These are phyloP conservation scores for Pangasius larnaudii DNA, from an alignment of 2,797 vertebrate species.

Conservation along the genomic window DNA sequence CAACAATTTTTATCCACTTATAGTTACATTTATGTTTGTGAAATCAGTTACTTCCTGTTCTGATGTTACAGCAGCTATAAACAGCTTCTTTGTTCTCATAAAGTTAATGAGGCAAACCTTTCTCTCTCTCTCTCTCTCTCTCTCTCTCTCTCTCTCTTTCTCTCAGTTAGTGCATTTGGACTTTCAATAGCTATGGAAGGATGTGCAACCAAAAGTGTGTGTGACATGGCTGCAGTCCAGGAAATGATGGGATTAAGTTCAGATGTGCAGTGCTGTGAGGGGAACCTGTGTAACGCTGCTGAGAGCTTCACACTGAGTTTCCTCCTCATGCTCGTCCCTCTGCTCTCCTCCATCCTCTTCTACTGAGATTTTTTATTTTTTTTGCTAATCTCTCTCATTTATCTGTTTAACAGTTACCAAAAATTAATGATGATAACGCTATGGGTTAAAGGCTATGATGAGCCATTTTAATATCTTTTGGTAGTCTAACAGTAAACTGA, in stretches of 20 bases:
- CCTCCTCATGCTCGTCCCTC: neutral
- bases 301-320: neutral
- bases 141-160: constrained; percentile 11
- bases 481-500: neutral
- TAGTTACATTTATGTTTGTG: neutral
- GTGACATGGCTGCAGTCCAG: neutral
- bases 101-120: neutral
- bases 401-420: neutral
- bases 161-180: neutral
- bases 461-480: neutral
- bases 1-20: neutral
- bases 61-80: neutral
- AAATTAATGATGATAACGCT: no score
- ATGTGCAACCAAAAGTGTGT: constrained; percentile 9
- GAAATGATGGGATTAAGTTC: neutral
- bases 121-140: neutral
- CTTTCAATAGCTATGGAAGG: neutral
- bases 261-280: neutral
- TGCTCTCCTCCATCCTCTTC: neutral
- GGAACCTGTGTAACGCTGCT: neutral
- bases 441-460: neutral
- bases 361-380: neutral
- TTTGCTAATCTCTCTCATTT: neutral
- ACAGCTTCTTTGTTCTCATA: neutral
- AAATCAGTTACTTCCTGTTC: neutral